These are phyloP conservation scores for Neodiprion fabricii DNA, from an alignment of 1,140 invertebrate genomes.

Conservation along the genomic window DNA sequence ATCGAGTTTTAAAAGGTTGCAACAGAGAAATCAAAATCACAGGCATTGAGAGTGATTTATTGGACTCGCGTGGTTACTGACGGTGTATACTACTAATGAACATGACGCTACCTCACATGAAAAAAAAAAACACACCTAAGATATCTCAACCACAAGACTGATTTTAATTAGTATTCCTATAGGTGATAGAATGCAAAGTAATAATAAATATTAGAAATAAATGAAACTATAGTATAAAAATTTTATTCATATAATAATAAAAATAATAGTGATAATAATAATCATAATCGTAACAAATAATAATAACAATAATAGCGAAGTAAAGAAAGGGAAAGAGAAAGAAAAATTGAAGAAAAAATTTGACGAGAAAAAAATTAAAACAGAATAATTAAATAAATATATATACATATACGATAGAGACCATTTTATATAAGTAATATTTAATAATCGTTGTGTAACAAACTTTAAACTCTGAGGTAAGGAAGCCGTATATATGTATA, in stretches of 20 bases:
- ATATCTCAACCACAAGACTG: constrained; percentile 63
- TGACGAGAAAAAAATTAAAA: constrained; percentile 9
- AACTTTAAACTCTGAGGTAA: constrained; percentile 24
- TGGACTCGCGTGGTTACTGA: constrained; percentile 8
- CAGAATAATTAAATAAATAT: constrained; percentile 24
- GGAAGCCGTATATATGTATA: not conserved
- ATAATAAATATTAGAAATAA: constrained; percentile 27
- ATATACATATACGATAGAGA: constrained; percentile 42
- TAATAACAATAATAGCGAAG: not conserved
- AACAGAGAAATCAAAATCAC: too few species aligned
- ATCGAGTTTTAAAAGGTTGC: not conserved
- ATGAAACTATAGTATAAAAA: constrained; percentile 25
- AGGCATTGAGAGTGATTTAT: not conserved
- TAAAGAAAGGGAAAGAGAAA: constrained; percentile 14
- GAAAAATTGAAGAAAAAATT: constrained; percentile 8
- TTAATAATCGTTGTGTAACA: constrained; percentile 30
- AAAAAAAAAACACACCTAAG: constrained; percentile 47
- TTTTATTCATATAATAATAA: constrained; percentile 20
- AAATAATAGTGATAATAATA: constrained; percentile 9
- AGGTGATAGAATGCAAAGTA: constrained; percentile 42
- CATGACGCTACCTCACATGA: constrained; percentile 59
- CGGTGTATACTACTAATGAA: constrained; percentile 55
- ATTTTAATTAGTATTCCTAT: constrained; percentile 62
- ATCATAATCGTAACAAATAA: constrained; percentile 15
- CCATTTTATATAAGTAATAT: constrained; percentile 39